Conservation (phyloP, 2,888 invertebrate genomes). For the Omphaloscelis lunosa region DNA sequence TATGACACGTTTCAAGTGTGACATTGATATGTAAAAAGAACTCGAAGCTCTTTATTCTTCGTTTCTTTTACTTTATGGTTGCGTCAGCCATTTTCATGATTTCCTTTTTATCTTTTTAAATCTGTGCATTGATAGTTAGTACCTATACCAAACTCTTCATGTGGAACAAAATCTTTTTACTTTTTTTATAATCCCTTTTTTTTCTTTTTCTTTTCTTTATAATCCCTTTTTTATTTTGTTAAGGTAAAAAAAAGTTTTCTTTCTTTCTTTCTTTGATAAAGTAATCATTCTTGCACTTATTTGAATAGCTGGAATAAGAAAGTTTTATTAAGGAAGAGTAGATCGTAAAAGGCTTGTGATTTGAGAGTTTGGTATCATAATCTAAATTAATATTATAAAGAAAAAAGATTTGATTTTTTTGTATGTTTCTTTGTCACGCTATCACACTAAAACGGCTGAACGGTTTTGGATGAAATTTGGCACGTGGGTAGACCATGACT, state of each 20-base stretch:
- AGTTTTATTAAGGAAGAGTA: background rate
- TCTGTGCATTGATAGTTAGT: background rate
- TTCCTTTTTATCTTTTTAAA: background rate
- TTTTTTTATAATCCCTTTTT: too few species aligned
- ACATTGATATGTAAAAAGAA: conserved; percentile 16
- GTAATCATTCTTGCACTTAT: background rate
- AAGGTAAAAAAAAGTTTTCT: too few species aligned
- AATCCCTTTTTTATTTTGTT: too few species aligned
- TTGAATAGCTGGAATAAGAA: background rate
- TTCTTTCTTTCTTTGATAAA: background rate
- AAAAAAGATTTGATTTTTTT: too few species aligned
- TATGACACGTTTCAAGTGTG: background rate
- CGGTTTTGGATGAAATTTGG: too few species aligned
- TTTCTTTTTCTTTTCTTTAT: too few species aligned
- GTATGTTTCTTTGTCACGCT: too few species aligned
- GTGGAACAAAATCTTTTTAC: background rate
- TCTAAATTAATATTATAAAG: too few species aligned
- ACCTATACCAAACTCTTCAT: background rate
- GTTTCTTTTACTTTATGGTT: background rate
- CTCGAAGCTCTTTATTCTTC: background rate
- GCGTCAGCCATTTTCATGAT: background rate
- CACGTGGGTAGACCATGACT: too few species aligned
- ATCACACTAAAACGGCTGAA: too few species aligned
- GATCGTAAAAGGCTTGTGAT: background rate
- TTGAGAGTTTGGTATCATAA: too few species aligned